Conservation (phyloP, 2,113 vertebrate species). For the mouse (Mus musculus) region GRCm39 chr5:52205001-52205500, state of each 20-base stretch:
- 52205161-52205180: background rate
- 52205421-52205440: background rate
- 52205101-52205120: background rate
- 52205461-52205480: background rate
- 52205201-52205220: background rate
- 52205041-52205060: accelerated
- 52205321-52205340: background rate
- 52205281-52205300: background rate
- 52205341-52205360: slow-evolving; percentile 4
- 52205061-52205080: too few species aligned
- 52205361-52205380: background rate
- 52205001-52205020: background rate
- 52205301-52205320: background rate
- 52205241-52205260: background rate
- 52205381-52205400: background rate
- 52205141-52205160: background rate
- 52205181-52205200: accelerated
- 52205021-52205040: background rate
- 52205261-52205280: background rate
- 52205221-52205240: background rate
- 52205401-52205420: slow-evolving; percentile 14
- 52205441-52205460: background rate
- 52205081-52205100: background rate
- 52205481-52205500: background rate
- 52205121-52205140: background rate